Percentiles rank a stretch among this genome's conserved stretches.
These are phyloP conservation scores for Lophotis ruficrista DNA, from an alignment of 2,113 vertebrate species.

Conservation along the genomic window DNA sequence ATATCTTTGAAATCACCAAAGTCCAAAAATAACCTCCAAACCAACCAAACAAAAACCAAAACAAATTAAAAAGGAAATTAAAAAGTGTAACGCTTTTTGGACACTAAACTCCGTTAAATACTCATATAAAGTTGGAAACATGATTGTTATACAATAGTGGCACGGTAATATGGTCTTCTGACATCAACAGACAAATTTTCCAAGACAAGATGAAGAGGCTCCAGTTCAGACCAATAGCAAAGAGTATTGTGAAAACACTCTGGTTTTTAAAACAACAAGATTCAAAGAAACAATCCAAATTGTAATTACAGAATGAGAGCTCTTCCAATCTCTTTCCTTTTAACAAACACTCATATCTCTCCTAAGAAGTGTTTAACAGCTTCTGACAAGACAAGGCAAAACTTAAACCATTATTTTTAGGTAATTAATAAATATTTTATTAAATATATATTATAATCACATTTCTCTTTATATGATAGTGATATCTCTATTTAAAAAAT, in stretches of 20 bases:
- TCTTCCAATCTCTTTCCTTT: not conserved
- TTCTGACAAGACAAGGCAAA: not conserved
- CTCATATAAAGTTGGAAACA: not conserved
- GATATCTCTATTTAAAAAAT: not conserved
- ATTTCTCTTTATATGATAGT: not conserved
- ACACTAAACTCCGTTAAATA: not conserved
- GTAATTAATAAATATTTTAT: not conserved
- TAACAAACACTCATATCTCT: not conserved
- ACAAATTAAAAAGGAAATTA: not conserved
- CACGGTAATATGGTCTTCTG: not conserved
- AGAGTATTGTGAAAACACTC: not conserved
- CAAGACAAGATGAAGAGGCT: not conserved
- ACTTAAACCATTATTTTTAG: not conserved
- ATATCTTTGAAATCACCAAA: not conserved
- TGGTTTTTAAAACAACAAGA: not conserved
- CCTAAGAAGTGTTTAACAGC: not conserved
- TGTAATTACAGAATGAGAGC: not conserved
- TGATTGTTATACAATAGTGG: not conserved
- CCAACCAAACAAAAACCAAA: not conserved
- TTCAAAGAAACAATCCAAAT: not conserved
- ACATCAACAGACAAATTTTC: not conserved
- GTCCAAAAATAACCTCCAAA: not conserved
- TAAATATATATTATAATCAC: not conserved
- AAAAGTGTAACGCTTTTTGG: not conserved
- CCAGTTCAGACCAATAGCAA: not conserved